These are phyloP conservation scores for Acanthopleura granulata DNA, from an alignment of 2,888 invertebrate genomes.

Conservation along the genomic window DNA sequence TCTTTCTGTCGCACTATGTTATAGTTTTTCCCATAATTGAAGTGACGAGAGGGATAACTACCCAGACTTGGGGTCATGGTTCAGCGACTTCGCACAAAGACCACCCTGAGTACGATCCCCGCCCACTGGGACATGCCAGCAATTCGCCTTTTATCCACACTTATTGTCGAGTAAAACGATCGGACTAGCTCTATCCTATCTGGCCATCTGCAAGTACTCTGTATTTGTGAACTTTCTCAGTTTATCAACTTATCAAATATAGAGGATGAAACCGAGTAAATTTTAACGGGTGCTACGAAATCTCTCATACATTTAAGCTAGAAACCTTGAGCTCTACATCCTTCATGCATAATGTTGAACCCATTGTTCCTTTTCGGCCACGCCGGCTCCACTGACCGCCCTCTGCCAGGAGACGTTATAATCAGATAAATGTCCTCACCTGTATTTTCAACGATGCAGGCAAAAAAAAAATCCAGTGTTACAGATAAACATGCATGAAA, in stretches of 20 bases:
- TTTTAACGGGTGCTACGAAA: not conserved
- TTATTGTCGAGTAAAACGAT: not conserved
- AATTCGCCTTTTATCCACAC: too few relatives aligned
- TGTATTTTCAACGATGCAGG: too few relatives aligned
- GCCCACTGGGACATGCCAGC: not conserved
- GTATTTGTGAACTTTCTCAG: not conserved
- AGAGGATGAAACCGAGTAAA: constrained; percentile 1
- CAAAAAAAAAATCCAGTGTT: too few relatives aligned
- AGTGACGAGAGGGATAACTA: not conserved
- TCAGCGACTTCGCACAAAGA: not conserved
- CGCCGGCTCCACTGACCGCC: not conserved
- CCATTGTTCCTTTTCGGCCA: too few relatives aligned
- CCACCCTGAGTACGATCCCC: not conserved
- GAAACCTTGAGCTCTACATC: too few relatives aligned
- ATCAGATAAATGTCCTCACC: too few relatives aligned
- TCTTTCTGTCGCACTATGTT: not conserved
- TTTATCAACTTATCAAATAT: constrained; percentile 5
- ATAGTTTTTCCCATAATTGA: not conserved
- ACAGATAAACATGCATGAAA: too few relatives aligned
- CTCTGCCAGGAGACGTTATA: not conserved
- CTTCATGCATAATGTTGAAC: too few relatives aligned
- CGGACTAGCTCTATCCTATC: not conserved
- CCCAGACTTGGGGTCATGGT: not conserved
- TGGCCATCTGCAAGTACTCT: not conserved
- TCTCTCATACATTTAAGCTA: too few relatives aligned